Percentiles rank a stretch among this genome's conserved stretches.
Evolutionary conservation across 1,140 invertebrate genomes (phyloP).

Genomic region (Drosophila pruinosa): DNA sequence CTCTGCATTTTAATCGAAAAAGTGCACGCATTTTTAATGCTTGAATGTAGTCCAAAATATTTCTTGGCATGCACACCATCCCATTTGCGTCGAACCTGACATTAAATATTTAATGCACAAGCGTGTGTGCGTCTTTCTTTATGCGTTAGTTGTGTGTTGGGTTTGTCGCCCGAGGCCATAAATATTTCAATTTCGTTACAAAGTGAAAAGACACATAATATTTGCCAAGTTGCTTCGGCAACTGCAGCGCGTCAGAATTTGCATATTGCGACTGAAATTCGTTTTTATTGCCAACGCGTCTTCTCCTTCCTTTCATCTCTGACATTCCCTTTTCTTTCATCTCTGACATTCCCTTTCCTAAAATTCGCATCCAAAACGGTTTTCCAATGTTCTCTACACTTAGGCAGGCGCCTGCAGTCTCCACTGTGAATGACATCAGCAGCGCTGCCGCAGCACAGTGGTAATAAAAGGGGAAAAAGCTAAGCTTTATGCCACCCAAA

Average conservation of each 20-base stretch:
- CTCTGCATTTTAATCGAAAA: slow-evolving; percentile 45
- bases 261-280: slow-evolving; percentile 54
- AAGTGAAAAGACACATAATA: slow-evolving; percentile 23
- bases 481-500: slow-evolving; percentile 32
- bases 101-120: slow-evolving; percentile 55
- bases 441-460: background rate
- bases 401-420: slow-evolving; percentile 1
- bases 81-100: slow-evolving; percentile 68
- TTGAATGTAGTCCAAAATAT: slow-evolving; percentile 38
- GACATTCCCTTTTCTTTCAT: background rate
- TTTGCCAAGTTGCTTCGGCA: slow-evolving; percentile 4
- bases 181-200: slow-evolving; percentile 66
- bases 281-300: slow-evolving; percentile 37
- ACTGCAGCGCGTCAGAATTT: slow-evolving; percentile 37
- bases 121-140: slow-evolving; percentile 26
- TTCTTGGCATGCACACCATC: slow-evolving; percentile 41
- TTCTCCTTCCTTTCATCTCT: background rate
- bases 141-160: slow-evolving; percentile 38
- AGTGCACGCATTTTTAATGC: slow-evolving; percentile 50
- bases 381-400: background rate
- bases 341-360: slow-evolving; percentile 2
- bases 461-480: slow-evolving; percentile 4
- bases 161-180: slow-evolving; percentile 69
- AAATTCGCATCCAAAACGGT: slow-evolving; percentile 39
- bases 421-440: slow-evolving; percentile 29